Conservation (phyloP, 2,113 vertebrate species). For the Rostratula benghalensis region DNA sequence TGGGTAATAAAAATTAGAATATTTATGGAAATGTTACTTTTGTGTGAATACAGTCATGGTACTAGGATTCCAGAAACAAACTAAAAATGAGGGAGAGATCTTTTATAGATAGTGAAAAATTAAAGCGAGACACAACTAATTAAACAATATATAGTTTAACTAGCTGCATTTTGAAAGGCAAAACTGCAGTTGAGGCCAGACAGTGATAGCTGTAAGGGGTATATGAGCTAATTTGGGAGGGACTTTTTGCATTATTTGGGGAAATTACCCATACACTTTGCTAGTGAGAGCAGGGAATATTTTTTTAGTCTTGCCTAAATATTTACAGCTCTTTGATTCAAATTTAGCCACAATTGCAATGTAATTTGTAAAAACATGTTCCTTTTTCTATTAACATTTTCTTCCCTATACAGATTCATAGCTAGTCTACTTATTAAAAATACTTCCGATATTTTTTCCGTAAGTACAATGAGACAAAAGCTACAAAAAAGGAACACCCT, state of each 20-base stretch:
- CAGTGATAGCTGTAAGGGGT: not conserved
- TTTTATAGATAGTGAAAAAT: not conserved
- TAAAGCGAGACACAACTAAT: not conserved
- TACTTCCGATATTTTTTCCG: not conserved
- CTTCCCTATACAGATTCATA: constrained; percentile 41
- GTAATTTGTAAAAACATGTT: not conserved
- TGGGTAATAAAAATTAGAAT: not conserved
- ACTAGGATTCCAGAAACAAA: not conserved
- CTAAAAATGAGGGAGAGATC: not conserved
- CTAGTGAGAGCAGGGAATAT: not conserved
- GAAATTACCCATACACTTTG: not conserved
- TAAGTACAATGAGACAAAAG: not conserved
- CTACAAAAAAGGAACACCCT: not conserved
- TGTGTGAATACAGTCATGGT: not conserved
- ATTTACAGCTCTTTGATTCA: constrained; percentile 18
- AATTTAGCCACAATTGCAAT: constrained; percentile 16
- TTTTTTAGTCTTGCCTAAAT: constrained; percentile 47
- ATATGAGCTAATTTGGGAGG: not conserved
- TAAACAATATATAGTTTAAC: not conserved
- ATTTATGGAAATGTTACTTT: not conserved
- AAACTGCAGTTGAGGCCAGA: not conserved
- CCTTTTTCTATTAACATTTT: constrained; percentile 10
- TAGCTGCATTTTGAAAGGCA: not conserved
- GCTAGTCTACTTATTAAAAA: constrained; percentile 21
- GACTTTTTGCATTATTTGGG: not conserved